These are phyloP conservation scores for Periparus ater DNA, from an alignment of 2,797 vertebrate genomes.

Conservation along the genomic window DNA sequence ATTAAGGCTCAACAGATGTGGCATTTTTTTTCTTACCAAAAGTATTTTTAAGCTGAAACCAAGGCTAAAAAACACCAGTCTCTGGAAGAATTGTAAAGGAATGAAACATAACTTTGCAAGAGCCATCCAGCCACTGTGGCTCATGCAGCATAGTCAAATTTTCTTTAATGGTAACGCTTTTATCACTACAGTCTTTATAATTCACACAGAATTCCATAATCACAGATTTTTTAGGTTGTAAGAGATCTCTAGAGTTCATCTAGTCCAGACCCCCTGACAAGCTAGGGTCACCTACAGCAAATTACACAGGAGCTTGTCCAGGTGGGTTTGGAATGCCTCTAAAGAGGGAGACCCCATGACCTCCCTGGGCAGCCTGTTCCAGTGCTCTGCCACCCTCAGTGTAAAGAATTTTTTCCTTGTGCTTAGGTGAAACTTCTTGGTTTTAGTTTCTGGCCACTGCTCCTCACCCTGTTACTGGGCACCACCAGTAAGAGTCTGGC, in stretches of 20 bases:
- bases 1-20: neutral
- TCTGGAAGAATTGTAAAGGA: neutral
- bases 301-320: neutral
- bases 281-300: neutral
- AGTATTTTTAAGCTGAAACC: neutral
- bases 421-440: neutral
- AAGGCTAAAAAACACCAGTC: neutral
- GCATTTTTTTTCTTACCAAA: neutral
- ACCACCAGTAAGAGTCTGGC: neutral
- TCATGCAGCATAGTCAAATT: neutral
- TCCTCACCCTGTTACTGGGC: neutral
- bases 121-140: neutral
- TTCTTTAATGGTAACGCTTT: neutral
- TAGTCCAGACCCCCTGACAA: neutral
- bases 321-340: neutral
- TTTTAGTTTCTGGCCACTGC: neutral
- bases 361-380: neutral
- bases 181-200: neutral
- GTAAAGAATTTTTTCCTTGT: neutral
- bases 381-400: neutral
- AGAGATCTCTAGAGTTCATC: neutral
- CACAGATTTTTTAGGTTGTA: neutral
- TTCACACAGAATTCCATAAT: neutral
- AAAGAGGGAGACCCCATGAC: accelerated
- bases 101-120: neutral